Conservation (phyloP, 2,888 invertebrate species). For the Nomada fucata region DNA sequence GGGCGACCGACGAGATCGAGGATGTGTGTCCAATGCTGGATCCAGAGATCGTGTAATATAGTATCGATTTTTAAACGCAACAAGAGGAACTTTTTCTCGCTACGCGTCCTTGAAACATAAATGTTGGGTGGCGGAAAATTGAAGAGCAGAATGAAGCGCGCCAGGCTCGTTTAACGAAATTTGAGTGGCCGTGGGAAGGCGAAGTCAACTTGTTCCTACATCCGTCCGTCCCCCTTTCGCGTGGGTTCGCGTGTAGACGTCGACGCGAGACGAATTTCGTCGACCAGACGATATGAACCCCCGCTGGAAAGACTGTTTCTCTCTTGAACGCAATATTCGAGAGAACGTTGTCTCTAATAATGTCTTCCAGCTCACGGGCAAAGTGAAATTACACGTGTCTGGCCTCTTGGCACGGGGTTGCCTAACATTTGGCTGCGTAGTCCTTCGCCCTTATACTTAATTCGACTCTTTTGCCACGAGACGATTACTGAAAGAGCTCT, state of each 20-base stretch:
- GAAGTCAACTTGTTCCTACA: constrained; percentile 31
- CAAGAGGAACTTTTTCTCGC: too few relatives aligned
- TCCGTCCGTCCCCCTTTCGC: constrained; percentile 10
- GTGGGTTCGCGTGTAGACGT: constrained; percentile 33
- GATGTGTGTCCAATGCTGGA: too few relatives aligned
- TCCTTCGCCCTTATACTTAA: not conserved
- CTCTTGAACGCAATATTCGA: constrained; percentile 49
- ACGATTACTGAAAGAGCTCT: not conserved
- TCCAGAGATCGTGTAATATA: not conserved
- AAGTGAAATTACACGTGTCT: constrained; percentile 53
- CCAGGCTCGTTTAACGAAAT: constrained; percentile 2
- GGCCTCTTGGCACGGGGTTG: constrained; percentile 1
- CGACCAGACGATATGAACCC: constrained; percentile 27
- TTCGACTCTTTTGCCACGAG: not conserved
- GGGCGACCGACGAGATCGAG: too few relatives aligned
- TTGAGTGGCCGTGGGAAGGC: constrained; percentile 4
- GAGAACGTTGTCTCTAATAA: constrained; percentile 56
- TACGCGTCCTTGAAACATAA: not conserved
- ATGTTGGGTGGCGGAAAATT: not conserved
- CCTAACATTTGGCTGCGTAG: constrained; percentile 20
- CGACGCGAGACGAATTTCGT: constrained; percentile 39
- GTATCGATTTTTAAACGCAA: too few relatives aligned
- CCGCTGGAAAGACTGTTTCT: constrained; percentile 33
- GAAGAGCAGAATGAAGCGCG: not conserved
- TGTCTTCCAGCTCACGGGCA: constrained; percentile 46